A percentile compares a stretch with the other conserved stretches of the same genome.
These are phyloP conservation scores for Drosophila guanche DNA, from an alignment of 1,140 invertebrate species.

Conservation along the genomic window DNA sequence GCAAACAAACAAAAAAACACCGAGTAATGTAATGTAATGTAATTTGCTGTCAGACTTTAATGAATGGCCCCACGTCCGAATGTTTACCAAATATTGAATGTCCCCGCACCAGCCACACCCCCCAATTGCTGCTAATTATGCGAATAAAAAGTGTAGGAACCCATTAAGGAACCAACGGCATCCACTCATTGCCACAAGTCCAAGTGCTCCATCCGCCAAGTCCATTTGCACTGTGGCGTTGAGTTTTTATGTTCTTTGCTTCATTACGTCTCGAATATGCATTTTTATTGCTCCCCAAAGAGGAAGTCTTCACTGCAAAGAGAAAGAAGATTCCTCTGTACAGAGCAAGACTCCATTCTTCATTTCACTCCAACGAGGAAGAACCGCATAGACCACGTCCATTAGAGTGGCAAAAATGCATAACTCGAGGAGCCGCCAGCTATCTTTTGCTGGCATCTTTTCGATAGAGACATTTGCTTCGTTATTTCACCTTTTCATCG, in stretches of 20 bases:
- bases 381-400: constrained; percentile 21
- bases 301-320: constrained; percentile 15
- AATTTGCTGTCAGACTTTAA: constrained; percentile 47
- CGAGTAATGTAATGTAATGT: constrained; percentile 8
- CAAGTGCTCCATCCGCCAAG: not conserved
- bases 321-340: no score
- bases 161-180: constrained; percentile 26
- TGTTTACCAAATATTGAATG: constrained; percentile 57
- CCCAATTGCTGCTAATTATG: constrained; percentile 75
- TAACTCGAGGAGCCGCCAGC: constrained; percentile 1
- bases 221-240: constrained; percentile 56
- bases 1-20: not conserved
- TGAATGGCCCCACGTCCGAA: constrained; percentile 41
- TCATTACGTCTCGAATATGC: constrained; percentile 48
- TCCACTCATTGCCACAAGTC: constrained; percentile 6
- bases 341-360: no score
- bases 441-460: constrained; percentile 40
- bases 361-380: constrained; percentile 10
- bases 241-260: constrained; percentile 67
- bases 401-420: constrained; percentile 41
- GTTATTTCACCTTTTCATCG: constrained; percentile 32
- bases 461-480: constrained; percentile 28
- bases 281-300: constrained; percentile 61
- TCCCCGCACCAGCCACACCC: constrained; percentile 12
- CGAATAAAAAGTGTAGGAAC: constrained; percentile 58